Evolutionary conservation across 2,888 invertebrate genomes (phyloP).

Genomic region (Amaurobius ferox): DNA sequence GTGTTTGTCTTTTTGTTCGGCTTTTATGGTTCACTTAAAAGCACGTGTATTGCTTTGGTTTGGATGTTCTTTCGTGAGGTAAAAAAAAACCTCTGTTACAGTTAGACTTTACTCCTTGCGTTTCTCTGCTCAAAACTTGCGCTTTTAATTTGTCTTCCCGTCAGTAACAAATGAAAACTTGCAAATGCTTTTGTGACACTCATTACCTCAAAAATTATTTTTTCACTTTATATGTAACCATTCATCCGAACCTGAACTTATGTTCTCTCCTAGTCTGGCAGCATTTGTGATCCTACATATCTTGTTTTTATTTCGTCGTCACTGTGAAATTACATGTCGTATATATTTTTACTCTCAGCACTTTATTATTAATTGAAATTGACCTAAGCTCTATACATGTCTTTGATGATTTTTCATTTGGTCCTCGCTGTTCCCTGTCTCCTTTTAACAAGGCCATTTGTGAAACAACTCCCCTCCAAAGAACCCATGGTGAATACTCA

Average conservation of each 20-base stretch:
- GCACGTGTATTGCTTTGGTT: slow-evolving; percentile 21
- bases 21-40: slow-evolving; percentile 30
- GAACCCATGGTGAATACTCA: not conserved
- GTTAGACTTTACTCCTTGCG: slow-evolving; percentile 17
- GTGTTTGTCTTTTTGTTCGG: slow-evolving; percentile 39
- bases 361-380: slow-evolving; percentile 18
- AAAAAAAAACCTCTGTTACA: slow-evolving; percentile 4
- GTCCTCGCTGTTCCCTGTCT: slow-evolving; percentile 13
- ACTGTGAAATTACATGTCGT: slow-evolving; percentile 54
- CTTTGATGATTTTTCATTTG: slow-evolving; percentile 8
- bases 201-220: slow-evolving; percentile 23
- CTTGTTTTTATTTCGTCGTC: slow-evolving; percentile 31
- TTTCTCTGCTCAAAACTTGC: slow-evolving; percentile 43
- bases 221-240: slow-evolving; percentile 25
- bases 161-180: slow-evolving; percentile 27
- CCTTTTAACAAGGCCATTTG: slow-evolving; percentile 6
- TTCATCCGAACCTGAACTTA: slow-evolving; percentile 24
- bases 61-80: slow-evolving; percentile 9
- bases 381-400: not conserved
- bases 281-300: slow-evolving; percentile 22
- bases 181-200: slow-evolving; percentile 37
- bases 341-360: slow-evolving; percentile 53
- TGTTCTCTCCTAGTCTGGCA: slow-evolving; percentile 37
- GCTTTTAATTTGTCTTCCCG: slow-evolving; percentile 50
- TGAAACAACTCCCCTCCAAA: not conserved